Conservation (phyloP, 2,888 invertebrate species). For the Rhimphoctona megacephalus region DNA sequence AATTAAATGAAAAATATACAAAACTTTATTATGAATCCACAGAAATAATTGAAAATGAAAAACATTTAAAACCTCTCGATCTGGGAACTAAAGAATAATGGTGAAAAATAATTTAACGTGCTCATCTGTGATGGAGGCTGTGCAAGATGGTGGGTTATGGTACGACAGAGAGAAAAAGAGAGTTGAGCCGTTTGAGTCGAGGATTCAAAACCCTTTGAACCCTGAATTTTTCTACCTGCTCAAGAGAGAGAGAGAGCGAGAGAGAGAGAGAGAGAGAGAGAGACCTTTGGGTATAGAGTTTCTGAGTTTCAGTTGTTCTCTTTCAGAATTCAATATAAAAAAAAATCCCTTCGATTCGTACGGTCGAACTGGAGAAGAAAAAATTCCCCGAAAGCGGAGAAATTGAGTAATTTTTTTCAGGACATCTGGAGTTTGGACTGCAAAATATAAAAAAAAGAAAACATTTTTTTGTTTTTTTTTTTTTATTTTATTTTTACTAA, state of each 20-base stretch:
- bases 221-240: slow-evolving; percentile 67
- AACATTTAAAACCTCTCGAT: background rate
- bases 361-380: slow-evolving; percentile 16
- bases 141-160: background rate
- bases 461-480: too few relatives aligned
- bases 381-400: slow-evolving; percentile 6
- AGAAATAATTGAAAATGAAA: background rate
- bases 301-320: slow-evolving; percentile 61
- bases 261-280: background rate
- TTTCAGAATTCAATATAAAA: slow-evolving; percentile 12
- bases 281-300: slow-evolving; percentile 42
- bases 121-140: slow-evolving; percentile 9
- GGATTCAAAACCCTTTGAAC: slow-evolving; percentile 59
- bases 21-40: background rate
- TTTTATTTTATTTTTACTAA: background rate
- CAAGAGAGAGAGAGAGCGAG: background rate
- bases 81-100: background rate
- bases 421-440: background rate
- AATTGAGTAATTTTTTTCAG: background rate
- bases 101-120: background rate
- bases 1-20: background rate
- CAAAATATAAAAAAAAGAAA: background rate
- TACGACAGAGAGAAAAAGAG: slow-evolving; percentile 12
- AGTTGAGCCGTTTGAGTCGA: slow-evolving; percentile 15
- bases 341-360: slow-evolving; percentile 1